Evolutionary conservation across 2,113 vertebrate genomes (phyloP).

Genomic region (Maccullochella peelii): DNA sequence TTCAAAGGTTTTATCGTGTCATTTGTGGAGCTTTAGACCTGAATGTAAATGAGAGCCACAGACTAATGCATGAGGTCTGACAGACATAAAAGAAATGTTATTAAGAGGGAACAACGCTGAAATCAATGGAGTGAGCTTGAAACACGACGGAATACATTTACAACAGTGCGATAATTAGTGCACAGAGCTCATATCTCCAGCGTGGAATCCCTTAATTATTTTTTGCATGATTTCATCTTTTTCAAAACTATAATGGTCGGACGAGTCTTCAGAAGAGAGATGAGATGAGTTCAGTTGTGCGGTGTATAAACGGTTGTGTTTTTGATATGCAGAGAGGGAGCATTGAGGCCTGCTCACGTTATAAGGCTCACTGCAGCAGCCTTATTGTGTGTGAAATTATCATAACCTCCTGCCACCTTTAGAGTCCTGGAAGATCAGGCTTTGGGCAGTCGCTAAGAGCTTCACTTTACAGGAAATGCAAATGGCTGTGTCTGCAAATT

Average conservation of each 20-base stretch:
- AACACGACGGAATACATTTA: constrained; percentile 78
- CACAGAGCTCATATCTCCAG: constrained; percentile 82
- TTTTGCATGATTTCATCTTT: constrained; percentile 64
- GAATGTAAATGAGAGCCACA: constrained; percentile 92
- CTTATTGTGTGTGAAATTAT: constrained; percentile 72
- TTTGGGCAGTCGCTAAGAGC: constrained; percentile 82
- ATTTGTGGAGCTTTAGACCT: constrained; percentile 87
- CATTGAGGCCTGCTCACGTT: constrained; percentile 54
- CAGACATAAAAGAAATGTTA: constrained; percentile 92
- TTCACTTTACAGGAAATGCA: constrained; percentile 94
- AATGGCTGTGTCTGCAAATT: constrained; percentile 91
- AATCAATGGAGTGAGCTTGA: constrained; percentile 97
- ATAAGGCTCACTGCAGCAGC: constrained; percentile 38
- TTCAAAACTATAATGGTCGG: constrained; percentile 68
- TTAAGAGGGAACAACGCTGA: constrained; percentile 88
- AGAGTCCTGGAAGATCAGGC: constrained; percentile 85
- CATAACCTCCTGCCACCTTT: constrained; percentile 65
- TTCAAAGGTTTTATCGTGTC: constrained; percentile 72
- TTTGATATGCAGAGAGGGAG: constrained; percentile 81
- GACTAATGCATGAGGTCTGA: constrained; percentile 65
- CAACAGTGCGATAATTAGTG: constrained; percentile 91
- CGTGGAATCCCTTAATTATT: constrained; percentile 65
- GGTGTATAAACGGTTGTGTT: constrained; percentile 87
- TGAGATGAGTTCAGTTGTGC: constrained; percentile 79
- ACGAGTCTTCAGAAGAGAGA: constrained; percentile 71